Base-by-base conservation (phyloP, 2,113 vertebrate species). In the Scartelaos histophorus region DNA sequence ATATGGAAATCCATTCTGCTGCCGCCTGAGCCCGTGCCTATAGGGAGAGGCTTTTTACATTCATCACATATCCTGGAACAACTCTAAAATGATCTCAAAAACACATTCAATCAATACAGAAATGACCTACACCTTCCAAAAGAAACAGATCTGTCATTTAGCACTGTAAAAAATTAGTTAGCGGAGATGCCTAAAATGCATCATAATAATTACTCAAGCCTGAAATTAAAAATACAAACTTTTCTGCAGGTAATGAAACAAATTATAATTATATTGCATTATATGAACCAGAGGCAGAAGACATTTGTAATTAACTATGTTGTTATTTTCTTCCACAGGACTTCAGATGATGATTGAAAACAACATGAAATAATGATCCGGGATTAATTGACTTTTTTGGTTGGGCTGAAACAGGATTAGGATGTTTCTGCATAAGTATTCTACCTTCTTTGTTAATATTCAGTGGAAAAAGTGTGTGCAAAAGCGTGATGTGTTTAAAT, bases 161-260 rank as follows among this genome's bases (percentile, higher is more conserved):
- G 57, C 24, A 29, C 21, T 22, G n/a, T n/a, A n/a, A n/a, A 54
- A 21, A 54, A 54, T 54, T 1, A 17, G 25, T 38, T 10, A n/a
- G 11, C 19, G 5, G 34, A 5, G 17, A 12, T 1, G 12, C 16
- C 34, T 38, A 29, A 29, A 34, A 61, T 61, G 5, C 38, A 43
- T 43, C 38, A 43, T 43, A 43, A 43, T 43, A 1, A 43, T 43
- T 43, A 43, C 38, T 43, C 7, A 38, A 22, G 67, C 70, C 66
- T 79, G 29, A 65, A 58, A 70, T 66, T 64, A 46, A 66, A 73
- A 54, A 65, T 71, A 4, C 13, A 45, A 58, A 1, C 53, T 79
- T 70, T 70, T 45, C 21, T 78, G 62, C 15, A 24, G 21, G 9
- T 66, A 53, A 69, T 70, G 57, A 57, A 71, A 34, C 46, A 43